A percentile compares a stretch with the other conserved stretches of the same genome.
Evolutionary conservation across 2,797 vertebrate genomes (phyloP).

Genomic region (Epinephelus awoara): DNA sequence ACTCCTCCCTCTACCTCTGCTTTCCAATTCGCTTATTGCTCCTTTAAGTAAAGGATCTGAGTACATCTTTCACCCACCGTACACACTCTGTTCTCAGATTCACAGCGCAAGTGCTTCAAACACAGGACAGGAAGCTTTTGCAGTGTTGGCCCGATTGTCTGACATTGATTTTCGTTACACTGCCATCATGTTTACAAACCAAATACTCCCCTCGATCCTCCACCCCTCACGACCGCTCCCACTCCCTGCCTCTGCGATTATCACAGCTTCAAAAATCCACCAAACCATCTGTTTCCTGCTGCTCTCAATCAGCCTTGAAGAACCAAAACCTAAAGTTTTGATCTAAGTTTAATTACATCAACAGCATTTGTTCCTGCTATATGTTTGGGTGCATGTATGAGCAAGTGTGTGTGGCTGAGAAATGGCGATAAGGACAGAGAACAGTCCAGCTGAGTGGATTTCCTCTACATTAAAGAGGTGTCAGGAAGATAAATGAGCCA

Average conservation of each 20-base stretch:
- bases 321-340: not conserved
- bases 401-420: constrained; percentile 18
- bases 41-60: not conserved
- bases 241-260: constrained; percentile 42
- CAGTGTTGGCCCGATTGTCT: constrained; percentile 48
- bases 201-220: constrained; percentile 28
- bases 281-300: constrained; percentile 47
- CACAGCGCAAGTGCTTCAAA: constrained; percentile 13
- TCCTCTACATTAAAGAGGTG: constrained; percentile 80
- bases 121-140: constrained; percentile 29
- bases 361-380: not conserved
- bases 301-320: constrained; percentile 2
- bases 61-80: not conserved
- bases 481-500: constrained; percentile 83
- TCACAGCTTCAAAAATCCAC: constrained; percentile 43
- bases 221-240: constrained; percentile 23
- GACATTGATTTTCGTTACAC: constrained; percentile 68
- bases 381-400: not conserved
- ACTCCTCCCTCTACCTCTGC: too few species aligned
- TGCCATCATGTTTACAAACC: constrained; percentile 64
- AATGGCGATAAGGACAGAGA: constrained; percentile 21
- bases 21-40: too few species aligned
- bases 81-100: constrained; percentile 26
- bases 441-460: constrained; percentile 77
- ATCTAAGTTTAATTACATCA: not conserved